A percentile compares a stretch with the other conserved stretches of the same genome.
phyloP scores from a whole-genome alignment of 1,140 invertebrate genomes.

The Micrasema longulum region DNA sequence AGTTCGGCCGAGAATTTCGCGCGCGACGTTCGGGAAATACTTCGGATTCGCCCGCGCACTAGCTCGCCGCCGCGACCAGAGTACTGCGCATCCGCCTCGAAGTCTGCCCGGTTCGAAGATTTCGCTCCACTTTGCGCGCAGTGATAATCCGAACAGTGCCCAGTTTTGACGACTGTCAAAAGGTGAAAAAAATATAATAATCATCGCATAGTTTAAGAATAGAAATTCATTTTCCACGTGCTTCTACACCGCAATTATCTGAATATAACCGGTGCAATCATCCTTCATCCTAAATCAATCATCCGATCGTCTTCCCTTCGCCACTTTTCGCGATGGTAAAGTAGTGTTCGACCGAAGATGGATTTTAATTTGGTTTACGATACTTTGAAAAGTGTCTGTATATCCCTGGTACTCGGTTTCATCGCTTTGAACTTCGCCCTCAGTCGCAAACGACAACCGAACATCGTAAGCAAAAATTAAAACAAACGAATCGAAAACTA shows the following conservation, averaged over 20 bases:
- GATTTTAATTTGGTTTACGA: slow-evolving; percentile 1
- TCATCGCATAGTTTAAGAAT: not conserved
- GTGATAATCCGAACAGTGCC: slow-evolving; percentile 24
- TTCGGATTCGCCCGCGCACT: not conserved
- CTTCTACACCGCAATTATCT: not conserved
- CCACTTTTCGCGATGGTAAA: not conserved
- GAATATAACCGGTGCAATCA: not conserved
- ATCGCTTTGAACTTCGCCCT: slow-evolving; percentile 7
- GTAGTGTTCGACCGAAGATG: no score
- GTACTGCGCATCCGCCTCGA: slow-evolving; percentile 6
- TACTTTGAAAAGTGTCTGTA: slow-evolving; percentile 6
- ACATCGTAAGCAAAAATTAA: slow-evolving; percentile 20
- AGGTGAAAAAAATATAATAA: slow-evolving; percentile 3
- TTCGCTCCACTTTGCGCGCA: not conserved
- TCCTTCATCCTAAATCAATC: not conserved
- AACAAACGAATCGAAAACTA: slow-evolving; percentile 3
- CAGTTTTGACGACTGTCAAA: slow-evolving; percentile 21
- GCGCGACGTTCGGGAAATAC: slow-evolving; percentile 10
- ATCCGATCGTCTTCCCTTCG: not conserved
- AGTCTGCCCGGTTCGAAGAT: slow-evolving; percentile 3
- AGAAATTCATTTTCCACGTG: not conserved
- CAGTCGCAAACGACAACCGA: slow-evolving; percentile 14
- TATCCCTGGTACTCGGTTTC: not conserved
- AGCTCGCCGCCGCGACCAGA: no score
- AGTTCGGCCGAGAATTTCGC: not conserved